Conservation (phyloP, 2,113 vertebrate genomes). For the Alligator mississippiensis region DNA sequence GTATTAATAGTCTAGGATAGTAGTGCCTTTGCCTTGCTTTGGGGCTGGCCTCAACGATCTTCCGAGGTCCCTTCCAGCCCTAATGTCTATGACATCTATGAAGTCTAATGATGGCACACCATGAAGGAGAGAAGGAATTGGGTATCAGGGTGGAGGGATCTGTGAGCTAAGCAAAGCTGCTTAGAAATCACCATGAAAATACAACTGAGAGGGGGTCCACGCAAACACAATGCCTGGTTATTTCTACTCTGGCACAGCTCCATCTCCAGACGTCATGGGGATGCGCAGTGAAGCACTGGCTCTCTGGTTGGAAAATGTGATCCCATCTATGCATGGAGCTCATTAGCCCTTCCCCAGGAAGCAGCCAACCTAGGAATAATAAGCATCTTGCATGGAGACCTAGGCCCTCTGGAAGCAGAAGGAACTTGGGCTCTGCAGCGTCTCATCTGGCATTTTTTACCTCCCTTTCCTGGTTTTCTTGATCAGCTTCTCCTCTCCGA, state of each 20-base stretch:
- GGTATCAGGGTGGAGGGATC: no score
- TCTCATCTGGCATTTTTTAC: neutral
- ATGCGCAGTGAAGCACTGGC: neutral
- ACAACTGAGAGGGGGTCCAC: neutral
- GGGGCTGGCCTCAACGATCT: neutral
- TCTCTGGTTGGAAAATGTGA: neutral
- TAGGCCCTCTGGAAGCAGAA: neutral
- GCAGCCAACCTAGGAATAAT: neutral
- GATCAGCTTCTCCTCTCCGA: neutral
- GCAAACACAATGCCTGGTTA: neutral
- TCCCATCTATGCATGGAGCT: neutral
- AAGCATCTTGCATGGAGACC: fast-evolving
- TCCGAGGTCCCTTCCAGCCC: neutral
- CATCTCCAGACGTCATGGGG: neutral
- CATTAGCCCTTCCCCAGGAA: neutral
- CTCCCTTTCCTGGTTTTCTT: neutral
- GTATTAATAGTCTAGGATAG: neutral
- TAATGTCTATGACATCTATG: neutral
- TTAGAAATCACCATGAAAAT: neutral
- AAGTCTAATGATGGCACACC: neutral
- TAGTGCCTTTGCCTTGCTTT: neutral
- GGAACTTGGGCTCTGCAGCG: neutral
- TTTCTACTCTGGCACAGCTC: neutral
- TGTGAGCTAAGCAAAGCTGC: no score
- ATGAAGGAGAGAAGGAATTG: neutral